Evolutionary conservation across 2,797 vertebrate species (phyloP).

Genomic region (Hapalemur alaotrensis): DNA sequence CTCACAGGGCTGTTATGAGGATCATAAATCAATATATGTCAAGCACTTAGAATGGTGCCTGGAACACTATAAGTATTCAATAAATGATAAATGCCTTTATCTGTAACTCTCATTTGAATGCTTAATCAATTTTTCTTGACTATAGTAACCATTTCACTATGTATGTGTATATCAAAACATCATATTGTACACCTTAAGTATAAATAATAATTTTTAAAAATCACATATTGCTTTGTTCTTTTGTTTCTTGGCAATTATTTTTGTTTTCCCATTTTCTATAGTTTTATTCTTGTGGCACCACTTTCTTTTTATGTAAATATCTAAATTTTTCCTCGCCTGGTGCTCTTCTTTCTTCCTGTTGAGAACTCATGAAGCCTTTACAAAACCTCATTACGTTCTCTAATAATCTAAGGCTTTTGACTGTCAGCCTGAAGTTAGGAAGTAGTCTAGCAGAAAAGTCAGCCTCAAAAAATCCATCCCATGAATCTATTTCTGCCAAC

Average conservation of each 20-base stretch:
- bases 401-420: slow-evolving; percentile 39
- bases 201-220: neutral
- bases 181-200: neutral
- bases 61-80: neutral
- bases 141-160: neutral
- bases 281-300: neutral
- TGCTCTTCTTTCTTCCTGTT: slow-evolving; percentile 13
- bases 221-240: neutral
- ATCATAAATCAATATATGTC: neutral
- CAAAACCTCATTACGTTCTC: slow-evolving; percentile 19
- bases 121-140: neutral
- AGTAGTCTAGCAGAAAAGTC: slow-evolving; percentile 39
- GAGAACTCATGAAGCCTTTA: slow-evolving; percentile 20
- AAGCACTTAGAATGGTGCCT: neutral
- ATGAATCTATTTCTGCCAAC: neutral
- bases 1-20: neutral
- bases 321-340: neutral
- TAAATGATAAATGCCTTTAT: neutral
- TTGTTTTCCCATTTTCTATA: neutral
- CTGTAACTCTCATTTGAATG: neutral
- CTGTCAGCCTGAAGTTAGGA: neutral
- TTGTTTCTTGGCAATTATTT: neutral
- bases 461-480: slow-evolving; percentile 7
- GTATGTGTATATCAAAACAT: neutral
- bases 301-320: neutral